These are phyloP conservation scores for Cantharis nigra DNA, from an alignment of 2,888 invertebrate genomes.

Conservation along the genomic window DNA sequence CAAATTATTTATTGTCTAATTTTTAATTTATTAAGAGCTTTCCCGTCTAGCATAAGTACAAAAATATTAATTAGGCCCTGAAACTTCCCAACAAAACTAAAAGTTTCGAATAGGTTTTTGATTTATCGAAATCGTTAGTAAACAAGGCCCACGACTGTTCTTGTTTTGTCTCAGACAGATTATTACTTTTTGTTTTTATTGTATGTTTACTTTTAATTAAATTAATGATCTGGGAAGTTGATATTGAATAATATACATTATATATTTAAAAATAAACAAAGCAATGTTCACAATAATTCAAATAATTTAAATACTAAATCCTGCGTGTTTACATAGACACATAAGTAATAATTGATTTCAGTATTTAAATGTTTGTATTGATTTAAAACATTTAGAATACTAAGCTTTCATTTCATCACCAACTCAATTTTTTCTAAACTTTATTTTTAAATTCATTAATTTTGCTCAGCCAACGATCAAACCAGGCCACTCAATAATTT, in stretches of 20 bases:
- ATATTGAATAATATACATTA: neutral
- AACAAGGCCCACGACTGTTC: neutral
- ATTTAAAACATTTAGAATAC: too few relatives aligned
- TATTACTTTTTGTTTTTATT: neutral
- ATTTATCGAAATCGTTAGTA: neutral
- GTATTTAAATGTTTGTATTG: too few relatives aligned
- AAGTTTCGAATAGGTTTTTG: neutral
- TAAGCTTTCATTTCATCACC: too few relatives aligned
- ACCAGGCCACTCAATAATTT: too few relatives aligned
- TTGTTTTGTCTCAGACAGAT: neutral
- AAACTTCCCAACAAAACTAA: neutral
- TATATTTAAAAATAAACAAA: neutral
- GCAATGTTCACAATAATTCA: neutral
- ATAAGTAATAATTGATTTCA: too few relatives aligned
- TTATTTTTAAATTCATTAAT: too few relatives aligned
- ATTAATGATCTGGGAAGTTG: neutral
- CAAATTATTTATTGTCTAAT: neutral
- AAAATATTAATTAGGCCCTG: neutral
- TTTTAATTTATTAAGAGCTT: neutral
- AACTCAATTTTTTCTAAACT: too few relatives aligned
- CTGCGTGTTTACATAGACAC: too few relatives aligned
- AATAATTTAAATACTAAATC: neutral
- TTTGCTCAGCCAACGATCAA: too few relatives aligned
- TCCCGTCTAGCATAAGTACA: neutral
- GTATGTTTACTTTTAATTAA: neutral